Evolutionary conservation across 1,140 invertebrate genomes (phyloP), one percentile per base, ranked within the genome.

Genomic region (Sycophila sp.): DNA sequence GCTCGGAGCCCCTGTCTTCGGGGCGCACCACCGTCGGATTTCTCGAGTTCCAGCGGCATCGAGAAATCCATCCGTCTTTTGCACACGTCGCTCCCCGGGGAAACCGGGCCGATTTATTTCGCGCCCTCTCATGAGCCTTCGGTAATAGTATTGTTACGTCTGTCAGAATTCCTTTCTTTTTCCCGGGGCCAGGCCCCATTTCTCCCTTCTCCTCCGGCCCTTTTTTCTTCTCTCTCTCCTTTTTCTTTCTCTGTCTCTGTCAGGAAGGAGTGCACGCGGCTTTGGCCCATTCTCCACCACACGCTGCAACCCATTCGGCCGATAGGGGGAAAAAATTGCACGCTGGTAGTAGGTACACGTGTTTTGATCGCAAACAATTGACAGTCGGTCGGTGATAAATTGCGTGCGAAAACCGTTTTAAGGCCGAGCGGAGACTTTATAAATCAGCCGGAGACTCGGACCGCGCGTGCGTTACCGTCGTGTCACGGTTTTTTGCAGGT

Each of bases 71-170:
- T 71, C 69, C 60, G 45, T 72, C 70, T 72, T 72, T 72, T 72
- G 56, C 56, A 72, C 70, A 72, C 69, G 56, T 71, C 60, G 38
- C 51, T 24, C 58, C 68, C 45, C 47, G 24, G 59, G 62, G 55
- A 59, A 66, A 63, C 62, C 62, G 15, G 63, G 60, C 30, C 69
- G 69, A 71, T 71, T 71, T 71, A 71, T 71, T 66, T 71, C 32
- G 36, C 63, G 28, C 63, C 40, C 32, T 13, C 17, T 17, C 67
- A 38, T 38, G 47, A 40, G 32, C 32, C 15, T 22, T 28, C 42
- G 24, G 40, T 72, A 72, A 72, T 67, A 67, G 63, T 67, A 72
- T 72, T 72, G 70, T 72, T 72, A 67, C 70, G 64, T 67, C 64
- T 67, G 70, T 72, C 70, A 72, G 42, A 62, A 51, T 65, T 47